Conservation (phyloP, 2,113 vertebrate genomes). For the Dolichallabes microphthalmus region DNA sequence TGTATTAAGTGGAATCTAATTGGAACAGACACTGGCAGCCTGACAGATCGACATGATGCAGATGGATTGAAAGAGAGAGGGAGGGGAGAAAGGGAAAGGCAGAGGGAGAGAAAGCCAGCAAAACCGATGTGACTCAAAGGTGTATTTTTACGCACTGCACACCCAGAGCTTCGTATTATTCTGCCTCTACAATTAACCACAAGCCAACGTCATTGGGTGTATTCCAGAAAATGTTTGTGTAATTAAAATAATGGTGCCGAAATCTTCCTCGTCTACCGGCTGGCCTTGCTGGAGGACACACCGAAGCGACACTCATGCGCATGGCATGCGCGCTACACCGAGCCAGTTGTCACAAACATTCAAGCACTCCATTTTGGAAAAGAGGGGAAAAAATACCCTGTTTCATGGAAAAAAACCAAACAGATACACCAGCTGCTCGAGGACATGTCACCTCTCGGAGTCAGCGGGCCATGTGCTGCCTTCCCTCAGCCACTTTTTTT, state of each 20-base stretch:
- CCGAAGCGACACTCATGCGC: not conserved
- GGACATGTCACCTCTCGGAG: slow-evolving; percentile 74
- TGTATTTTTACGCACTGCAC: slow-evolving; percentile 42
- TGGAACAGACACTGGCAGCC: slow-evolving; percentile 84
- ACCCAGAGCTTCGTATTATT: slow-evolving; percentile 8
- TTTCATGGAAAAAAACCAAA: slow-evolving; percentile 39
- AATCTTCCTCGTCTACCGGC: slow-evolving; percentile 1
- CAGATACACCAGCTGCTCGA: slow-evolving; percentile 78
- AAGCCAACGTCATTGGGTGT: slow-evolving; percentile 14
- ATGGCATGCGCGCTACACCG: slow-evolving; percentile 54
- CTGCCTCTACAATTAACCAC: slow-evolving; percentile 39
- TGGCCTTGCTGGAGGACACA: slow-evolving; percentile 28
- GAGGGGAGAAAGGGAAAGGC: slow-evolving; percentile 46
- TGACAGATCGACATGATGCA: slow-evolving; percentile 85
- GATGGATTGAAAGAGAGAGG: slow-evolving; percentile 75
- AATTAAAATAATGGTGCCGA: slow-evolving; percentile 28
- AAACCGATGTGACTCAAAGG: slow-evolving; percentile 47
- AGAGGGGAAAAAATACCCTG: slow-evolving; percentile 52
- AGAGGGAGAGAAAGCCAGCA: slow-evolving; percentile 45
- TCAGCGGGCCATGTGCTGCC: slow-evolving; percentile 82
- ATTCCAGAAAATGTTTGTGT: slow-evolving; percentile 18
- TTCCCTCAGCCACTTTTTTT: slow-evolving; percentile 47
- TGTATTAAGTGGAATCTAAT: slow-evolving; percentile 87
- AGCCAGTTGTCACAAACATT: slow-evolving; percentile 71
- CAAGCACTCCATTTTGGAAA: slow-evolving; percentile 74